phyloP scores from a whole-genome alignment of 2,888 invertebrate genomes.

The Hemaris fuciformis region DNA sequence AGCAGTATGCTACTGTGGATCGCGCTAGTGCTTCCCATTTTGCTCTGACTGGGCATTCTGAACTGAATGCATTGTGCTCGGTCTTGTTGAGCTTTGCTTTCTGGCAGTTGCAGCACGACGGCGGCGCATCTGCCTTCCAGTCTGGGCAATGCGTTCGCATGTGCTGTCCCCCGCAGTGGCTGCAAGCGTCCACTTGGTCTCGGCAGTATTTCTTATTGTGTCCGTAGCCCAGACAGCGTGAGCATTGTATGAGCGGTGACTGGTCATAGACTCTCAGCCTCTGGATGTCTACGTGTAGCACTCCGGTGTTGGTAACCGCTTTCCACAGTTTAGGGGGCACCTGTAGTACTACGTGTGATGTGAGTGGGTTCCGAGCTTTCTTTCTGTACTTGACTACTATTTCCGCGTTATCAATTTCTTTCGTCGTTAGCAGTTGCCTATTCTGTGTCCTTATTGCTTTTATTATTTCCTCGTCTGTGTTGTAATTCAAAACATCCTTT shows the following conservation, averaged over 20 bases:
- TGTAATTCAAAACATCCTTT: not conserved
- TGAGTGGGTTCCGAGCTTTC: not conserved
- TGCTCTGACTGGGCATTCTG: no score
- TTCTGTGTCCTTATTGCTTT: no score
- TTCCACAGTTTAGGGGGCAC: not conserved
- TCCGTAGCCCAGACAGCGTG: constrained; percentile 24
- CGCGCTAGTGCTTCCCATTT: no score
- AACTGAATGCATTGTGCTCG: no score
- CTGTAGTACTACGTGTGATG: not conserved
- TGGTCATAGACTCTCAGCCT: not conserved
- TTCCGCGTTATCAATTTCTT: no score
- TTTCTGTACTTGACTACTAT: not conserved
- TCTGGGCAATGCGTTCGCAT: not conserved
- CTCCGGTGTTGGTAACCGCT: not conserved
- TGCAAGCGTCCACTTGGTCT: not conserved
- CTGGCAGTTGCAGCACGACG: not conserved
- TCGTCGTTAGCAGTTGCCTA: no score
- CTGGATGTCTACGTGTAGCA: not conserved
- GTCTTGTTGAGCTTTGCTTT: not conserved
- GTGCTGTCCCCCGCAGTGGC: not conserved
- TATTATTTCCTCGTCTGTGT: not conserved
- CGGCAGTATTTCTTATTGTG: constrained; percentile 12
- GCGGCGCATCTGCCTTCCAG: not conserved
- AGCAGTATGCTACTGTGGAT: no score
- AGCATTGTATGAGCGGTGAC: not conserved